These are phyloP conservation scores for Eupithecia insigniata DNA, from an alignment of 2,888 invertebrate genomes.

Conservation along the genomic window DNA sequence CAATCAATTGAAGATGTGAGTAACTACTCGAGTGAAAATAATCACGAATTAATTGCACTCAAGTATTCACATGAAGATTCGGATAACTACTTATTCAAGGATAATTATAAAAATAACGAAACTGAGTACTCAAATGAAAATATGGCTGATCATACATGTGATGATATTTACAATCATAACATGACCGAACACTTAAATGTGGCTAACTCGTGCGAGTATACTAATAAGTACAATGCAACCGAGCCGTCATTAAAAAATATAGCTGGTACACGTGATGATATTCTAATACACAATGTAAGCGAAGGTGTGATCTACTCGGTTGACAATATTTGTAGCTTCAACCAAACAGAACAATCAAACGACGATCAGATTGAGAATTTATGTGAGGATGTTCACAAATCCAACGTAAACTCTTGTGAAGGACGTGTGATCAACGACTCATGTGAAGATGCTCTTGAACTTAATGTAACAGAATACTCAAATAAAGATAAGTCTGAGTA, in stretches of 20 bases:
- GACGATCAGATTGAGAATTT: neutral
- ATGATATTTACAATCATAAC: neutral
- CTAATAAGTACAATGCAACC: neutral
- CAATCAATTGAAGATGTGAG: neutral
- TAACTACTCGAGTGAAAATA: neutral
- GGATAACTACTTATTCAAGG: neutral
- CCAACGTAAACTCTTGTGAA: neutral
- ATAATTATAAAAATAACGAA: neutral
- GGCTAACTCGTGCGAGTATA: neutral
- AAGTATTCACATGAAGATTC: neutral
- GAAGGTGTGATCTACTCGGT: neutral
- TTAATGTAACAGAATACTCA: neutral
- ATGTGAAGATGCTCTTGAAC: neutral
- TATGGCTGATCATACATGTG: neutral
- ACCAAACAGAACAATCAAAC: neutral
- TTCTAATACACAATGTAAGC: neutral
- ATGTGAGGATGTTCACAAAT: neutral
- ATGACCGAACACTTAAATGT: neutral
- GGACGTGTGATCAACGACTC: neutral
- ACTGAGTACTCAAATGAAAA: neutral
- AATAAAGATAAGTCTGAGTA: neutral
- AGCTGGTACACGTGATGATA: neutral
- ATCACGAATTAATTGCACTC: neutral
- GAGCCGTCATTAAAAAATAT: neutral
- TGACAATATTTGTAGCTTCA: neutral